Evolutionary conservation across 2,888 invertebrate species (phyloP), one percentile per base, ranked within the genome.

Genomic region (Rhaphigaster nebulosa): DNA sequence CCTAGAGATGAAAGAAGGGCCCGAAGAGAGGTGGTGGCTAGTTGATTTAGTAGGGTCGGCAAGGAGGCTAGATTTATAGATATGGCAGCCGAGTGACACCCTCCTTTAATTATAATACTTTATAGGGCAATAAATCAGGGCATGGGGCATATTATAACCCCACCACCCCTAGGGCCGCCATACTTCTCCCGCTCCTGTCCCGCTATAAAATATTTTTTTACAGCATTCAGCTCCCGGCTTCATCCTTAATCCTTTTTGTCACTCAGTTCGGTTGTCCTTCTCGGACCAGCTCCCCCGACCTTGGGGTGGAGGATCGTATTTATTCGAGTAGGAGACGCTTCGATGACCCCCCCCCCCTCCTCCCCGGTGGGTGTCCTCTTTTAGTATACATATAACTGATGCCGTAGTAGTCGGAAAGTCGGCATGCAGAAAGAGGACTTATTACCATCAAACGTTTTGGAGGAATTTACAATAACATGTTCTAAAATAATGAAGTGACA

Each of bases 71-170:
- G 92, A 92, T 92, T 92, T 92, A 92, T 92, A 92, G 92, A 92
- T 92, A 92, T 92, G 91, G 92, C 91, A 91, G 91, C 90, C 91
- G 94, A 94, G 94, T 94, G 94, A 94, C 94, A 94, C 94, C 94
- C 94, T 95, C 95, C 95, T 96, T 96, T 96, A 96, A 96, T 96
- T 96, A 96, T 96, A 96, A 96, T 96, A 96, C 96, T 96, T 96
- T 96, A 96, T 96, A 95, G 96, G 95, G 95, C 95, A 95, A 96
- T 96, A 96, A 96, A 96, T 96, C 96, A 96, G 94, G 93, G 93
- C 90, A 91, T 90, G 92, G 91, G 92, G 92, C 92, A 92, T 92
- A 92, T 92, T 92, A 92, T 92, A 92, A 91, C 92, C 92, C 92
- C 89, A 90, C 90, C 45, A 84, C 84, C 84, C 84, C 84, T 84